phyloP scores from a whole-genome alignment of 2,888 invertebrate species.

The Cremastinae sp. region DNA sequence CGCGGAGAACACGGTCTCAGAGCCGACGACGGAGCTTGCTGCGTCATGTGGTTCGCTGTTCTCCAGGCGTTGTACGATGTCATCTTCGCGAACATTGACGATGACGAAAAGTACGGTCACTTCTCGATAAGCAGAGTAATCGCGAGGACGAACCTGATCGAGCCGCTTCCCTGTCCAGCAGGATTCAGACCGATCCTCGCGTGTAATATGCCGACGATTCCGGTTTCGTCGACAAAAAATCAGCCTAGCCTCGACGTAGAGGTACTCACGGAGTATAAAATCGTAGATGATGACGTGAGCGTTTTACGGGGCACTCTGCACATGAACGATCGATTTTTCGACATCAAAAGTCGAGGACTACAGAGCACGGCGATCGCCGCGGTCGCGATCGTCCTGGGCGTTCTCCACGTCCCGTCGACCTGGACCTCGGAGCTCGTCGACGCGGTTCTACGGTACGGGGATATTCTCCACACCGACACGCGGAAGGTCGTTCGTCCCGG shows the following conservation, averaged over 20 bases:
- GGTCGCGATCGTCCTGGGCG: constrained; percentile 83
- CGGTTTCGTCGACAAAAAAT: constrained; percentile 61
- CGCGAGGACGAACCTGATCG: constrained; percentile 69
- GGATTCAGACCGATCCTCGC: constrained; percentile 70
- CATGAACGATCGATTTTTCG: constrained; percentile 67
- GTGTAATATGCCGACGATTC: constrained; percentile 62
- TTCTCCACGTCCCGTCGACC: constrained; percentile 82
- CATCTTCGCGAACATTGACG: constrained; percentile 69
- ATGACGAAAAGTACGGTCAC: constrained; percentile 69
- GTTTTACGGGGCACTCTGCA: constrained; percentile 69
- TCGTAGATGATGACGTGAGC: constrained; percentile 69
- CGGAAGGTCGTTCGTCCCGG: constrained; percentile 64
- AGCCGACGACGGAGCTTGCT: constrained; percentile 65
- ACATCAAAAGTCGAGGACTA: constrained; percentile 66
- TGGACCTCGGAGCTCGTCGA: constrained; percentile 84
- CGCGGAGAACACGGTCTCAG: constrained; percentile 66
- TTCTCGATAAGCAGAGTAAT: constrained; percentile 71
- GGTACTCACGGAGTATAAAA: constrained; percentile 63
- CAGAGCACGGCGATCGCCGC: constrained; percentile 83
- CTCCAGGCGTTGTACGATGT: constrained; percentile 71
- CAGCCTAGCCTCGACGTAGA: constrained; percentile 68
- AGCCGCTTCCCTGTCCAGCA: constrained; percentile 72
- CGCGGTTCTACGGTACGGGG: constrained; percentile 84
- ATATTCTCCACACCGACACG: constrained; percentile 82
- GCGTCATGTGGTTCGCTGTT: constrained; percentile 76